A percentile compares a stretch with the other conserved stretches of the same genome.
Conservation (phyloP, 2,797 vertebrate genomes). For the Lacerta bilineata region DNA sequence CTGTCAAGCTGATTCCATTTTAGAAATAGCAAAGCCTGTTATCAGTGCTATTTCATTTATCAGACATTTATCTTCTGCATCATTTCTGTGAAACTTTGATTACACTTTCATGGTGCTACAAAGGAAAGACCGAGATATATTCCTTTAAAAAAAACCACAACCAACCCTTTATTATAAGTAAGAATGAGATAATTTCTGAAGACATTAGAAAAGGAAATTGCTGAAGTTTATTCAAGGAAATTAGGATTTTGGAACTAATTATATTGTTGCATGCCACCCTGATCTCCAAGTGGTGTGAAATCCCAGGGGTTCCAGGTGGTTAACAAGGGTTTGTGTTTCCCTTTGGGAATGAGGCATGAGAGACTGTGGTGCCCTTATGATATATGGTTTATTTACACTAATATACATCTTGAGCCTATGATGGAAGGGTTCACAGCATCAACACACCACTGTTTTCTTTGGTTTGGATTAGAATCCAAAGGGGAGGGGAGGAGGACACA, state of each 20-base stretch:
- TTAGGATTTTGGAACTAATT: background rate
- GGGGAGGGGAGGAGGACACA: background rate
- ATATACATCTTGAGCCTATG: too few relatives aligned
- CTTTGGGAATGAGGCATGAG: too few relatives aligned
- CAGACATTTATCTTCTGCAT: background rate
- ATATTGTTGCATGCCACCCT: background rate
- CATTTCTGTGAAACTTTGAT: background rate
- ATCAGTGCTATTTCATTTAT: constrained; percentile 38
- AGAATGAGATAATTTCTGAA: constrained; percentile 5
- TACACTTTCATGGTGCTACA: rapidly evolving
- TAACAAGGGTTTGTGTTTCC: too few relatives aligned
- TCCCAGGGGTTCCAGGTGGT: too few relatives aligned
- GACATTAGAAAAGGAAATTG: constrained; percentile 16
- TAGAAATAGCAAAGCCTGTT: constrained; percentile 57
- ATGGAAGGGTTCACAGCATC: too few relatives aligned
- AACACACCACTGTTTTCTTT: background rate
- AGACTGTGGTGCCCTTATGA: too few relatives aligned
- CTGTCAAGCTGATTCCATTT: constrained; percentile 52
- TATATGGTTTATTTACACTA: too few relatives aligned
- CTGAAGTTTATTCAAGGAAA: background rate
- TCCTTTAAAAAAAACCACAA: too few relatives aligned
- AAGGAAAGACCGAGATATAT: background rate
- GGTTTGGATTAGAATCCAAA: background rate
- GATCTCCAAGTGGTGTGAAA: too few relatives aligned
- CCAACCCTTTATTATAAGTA: too few relatives aligned